Base-by-base conservation (phyloP, 2,888 invertebrate genomes). In the Yponomeuta malinellus region DNA sequence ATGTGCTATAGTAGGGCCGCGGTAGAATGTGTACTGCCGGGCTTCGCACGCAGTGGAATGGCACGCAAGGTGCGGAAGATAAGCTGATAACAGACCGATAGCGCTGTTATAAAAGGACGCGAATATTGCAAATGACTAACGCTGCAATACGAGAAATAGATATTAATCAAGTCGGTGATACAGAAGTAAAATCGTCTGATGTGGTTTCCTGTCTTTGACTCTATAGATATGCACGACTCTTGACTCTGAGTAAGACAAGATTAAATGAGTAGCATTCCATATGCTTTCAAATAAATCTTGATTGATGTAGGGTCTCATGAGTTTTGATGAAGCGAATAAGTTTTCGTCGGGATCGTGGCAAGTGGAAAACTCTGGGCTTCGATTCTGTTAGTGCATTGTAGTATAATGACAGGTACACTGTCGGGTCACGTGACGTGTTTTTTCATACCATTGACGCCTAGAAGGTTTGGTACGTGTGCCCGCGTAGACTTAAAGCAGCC, bases 1-100 rank as follows among this genome's bases (percentile, higher is more conserved):
- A 63, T 29, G 69, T 63, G 37, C 12, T 68, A 43, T 68, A 43
- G 64, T 76, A 73, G 77, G 73, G 81, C 80, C 77, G 81, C 80
- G 79, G 83, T 83, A 78, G 80, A 76, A 76, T 77, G 79, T 79
- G 81, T 78, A 88, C 87, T 88, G 86, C 75, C 81, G 80, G 82
- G 82, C 79, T 83, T 83, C 81, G 82, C 78, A 79, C 80, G 79
- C 77, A 83, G 81, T 85, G 80, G 85, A 88, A 89, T 88, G 84
- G 89, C 85, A 88, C 82, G 85, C 81, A 81, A 78, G 75, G 75
- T 81, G 81, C 78, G 76, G 75, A 75, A 88, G 91, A 92, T 91
- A 91, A 90, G 89, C 89, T 89, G 92, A 92, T 92, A 91, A 92
- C 81, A 78, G 74, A 71, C 81, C 86, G 89, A 90, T 90, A 90